Percentiles rank a stretch among this genome's conserved stretches.
Evolutionary conservation across 2,113 vertebrate genomes (phyloP).

Genomic region (Gobio gobio): DNA sequence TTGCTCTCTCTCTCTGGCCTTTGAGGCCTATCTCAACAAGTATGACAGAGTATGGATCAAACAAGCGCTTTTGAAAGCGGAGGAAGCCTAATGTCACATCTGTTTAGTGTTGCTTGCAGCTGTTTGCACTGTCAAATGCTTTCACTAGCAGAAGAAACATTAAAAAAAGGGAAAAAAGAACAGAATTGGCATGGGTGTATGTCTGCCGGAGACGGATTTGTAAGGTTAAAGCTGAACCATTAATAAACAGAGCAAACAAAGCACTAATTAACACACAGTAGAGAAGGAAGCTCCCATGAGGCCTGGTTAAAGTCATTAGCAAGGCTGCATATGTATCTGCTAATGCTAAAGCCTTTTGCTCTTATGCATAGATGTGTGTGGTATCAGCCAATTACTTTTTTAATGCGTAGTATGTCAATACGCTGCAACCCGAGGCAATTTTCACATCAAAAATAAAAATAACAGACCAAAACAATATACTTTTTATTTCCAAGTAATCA

Average conservation of each 20-base stretch:
- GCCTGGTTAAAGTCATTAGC: slow-evolving; percentile 45
- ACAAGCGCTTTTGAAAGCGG: slow-evolving; percentile 24
- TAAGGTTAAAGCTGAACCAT: slow-evolving; percentile 67
- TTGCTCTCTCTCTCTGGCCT: not conserved
- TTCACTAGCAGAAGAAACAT: not conserved
- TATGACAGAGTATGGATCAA: slow-evolving; percentile 48
- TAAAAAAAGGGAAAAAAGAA: not conserved
- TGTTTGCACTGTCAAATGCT: slow-evolving; percentile 12
- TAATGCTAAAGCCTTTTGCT: slow-evolving; percentile 1
- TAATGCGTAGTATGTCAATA: slow-evolving; percentile 16
- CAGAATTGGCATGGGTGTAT: slow-evolving; percentile 24
- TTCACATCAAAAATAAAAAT: not conserved
- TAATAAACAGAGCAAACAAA: slow-evolving; percentile 69
- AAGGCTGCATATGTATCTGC: slow-evolving; percentile 29
- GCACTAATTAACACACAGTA: slow-evolving; percentile 57
- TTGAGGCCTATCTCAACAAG: slow-evolving; percentile 30
- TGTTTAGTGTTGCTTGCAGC: slow-evolving; percentile 27
- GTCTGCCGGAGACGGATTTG: slow-evolving; percentile 59
- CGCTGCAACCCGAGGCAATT: slow-evolving; percentile 14
- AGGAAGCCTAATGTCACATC: slow-evolving; percentile 34
- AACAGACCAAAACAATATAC: not conserved
- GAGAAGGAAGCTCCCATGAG: slow-evolving; percentile 29
- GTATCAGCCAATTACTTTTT: not conserved
- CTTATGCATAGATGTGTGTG: not conserved
- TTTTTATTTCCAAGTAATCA: not conserved